Conservation (phyloP, 2,113 vertebrate genomes). For the Apodemus speciosus region DNA sequence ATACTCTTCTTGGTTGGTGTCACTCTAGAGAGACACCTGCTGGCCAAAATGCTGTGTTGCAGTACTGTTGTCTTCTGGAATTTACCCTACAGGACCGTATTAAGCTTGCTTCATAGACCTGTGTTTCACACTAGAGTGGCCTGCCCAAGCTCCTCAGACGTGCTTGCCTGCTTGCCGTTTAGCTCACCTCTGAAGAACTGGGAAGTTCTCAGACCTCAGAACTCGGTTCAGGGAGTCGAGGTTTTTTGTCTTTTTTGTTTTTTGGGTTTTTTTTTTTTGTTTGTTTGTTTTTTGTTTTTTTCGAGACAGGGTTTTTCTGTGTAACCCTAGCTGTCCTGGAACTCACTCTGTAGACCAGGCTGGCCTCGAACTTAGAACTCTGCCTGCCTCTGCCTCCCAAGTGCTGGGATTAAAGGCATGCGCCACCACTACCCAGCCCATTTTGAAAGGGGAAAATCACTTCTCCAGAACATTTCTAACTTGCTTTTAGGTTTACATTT, state of each 20-base stretch:
- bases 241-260: no score
- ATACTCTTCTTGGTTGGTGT: neutral
- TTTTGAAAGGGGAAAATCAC: neutral
- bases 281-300: no score
- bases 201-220: neutral
- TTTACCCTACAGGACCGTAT: neutral
- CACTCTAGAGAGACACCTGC: constrained; percentile 51
- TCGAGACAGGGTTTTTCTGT: no score
- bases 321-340: no score
- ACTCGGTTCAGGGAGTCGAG: neutral
- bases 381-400: no score
- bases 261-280: no score
- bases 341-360: no score
- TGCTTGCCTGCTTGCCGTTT: neutral
- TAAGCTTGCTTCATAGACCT: neutral
- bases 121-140: neutral
- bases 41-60: constrained; percentile 24
- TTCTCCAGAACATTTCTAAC: constrained; percentile 31
- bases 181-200: neutral
- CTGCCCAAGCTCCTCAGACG: neutral
- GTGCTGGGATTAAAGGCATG: no score
- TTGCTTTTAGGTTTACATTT: neutral
- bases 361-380: no score
- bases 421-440: no score
- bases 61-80: neutral